A percentile compares a stretch with the other conserved stretches of the same genome.
These are phyloP conservation scores for Tipula confusa DNA, from an alignment of 2,888 invertebrate genomes.

Conservation along the genomic window DNA sequence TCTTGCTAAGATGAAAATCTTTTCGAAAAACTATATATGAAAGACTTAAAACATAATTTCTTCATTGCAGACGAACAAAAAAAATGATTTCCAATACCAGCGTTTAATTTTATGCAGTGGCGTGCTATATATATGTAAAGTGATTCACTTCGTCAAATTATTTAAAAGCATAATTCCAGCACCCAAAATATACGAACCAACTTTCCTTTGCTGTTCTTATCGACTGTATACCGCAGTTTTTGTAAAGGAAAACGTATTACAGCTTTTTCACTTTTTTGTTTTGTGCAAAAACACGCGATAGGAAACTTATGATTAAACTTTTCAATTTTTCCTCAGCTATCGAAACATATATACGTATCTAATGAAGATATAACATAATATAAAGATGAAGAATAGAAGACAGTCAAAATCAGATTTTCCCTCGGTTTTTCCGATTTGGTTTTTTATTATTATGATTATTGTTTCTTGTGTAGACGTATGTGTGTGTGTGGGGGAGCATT, in stretches of 20 bases:
- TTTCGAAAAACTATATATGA: background rate
- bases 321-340: background rate
- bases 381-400: background rate
- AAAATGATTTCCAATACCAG: background rate
- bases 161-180: no score
- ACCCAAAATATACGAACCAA: background rate
- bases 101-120: background rate
- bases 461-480: background rate
- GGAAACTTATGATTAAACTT: background rate
- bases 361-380: background rate
- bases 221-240: background rate
- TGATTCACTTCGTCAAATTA: no score
- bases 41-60: background rate
- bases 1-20: background rate
- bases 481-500: no score
- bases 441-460: slow-evolving; percentile 1
- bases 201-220: background rate
- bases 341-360: background rate
- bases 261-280: background rate
- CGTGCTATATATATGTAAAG: no score
- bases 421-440: background rate
- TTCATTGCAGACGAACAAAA: background rate
- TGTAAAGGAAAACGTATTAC: background rate
- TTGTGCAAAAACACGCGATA: background rate
- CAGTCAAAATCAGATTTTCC: background rate